A percentile compares a stretch with the other conserved stretches of the same genome.
These are phyloP conservation scores for Eristalis tenax DNA, from an alignment of 2,888 invertebrate genomes.

Conservation along the genomic window DNA sequence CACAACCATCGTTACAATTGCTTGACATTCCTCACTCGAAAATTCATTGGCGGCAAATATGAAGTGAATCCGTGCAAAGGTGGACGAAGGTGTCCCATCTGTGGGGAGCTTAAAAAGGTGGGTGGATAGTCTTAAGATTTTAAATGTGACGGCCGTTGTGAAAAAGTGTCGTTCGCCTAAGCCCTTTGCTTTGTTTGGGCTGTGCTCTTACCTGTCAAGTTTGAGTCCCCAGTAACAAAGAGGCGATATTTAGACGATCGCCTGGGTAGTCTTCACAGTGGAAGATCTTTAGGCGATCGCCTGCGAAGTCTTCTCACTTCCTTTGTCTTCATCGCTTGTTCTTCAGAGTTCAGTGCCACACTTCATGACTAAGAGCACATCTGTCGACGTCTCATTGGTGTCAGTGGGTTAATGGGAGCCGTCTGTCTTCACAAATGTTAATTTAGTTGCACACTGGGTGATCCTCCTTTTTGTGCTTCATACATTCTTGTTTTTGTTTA, in stretches of 20 bases:
- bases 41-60: conserved; percentile 65
- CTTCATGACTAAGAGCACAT: too few species aligned
- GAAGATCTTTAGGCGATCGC: too few species aligned
- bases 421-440: background rate
- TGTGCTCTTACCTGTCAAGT: too few species aligned
- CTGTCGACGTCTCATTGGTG: background rate
- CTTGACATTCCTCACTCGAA: conserved; percentile 60
- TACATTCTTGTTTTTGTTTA: background rate
- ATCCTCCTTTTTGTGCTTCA: background rate
- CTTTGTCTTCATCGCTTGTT: too few species aligned
- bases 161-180: too few species aligned
- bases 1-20: conserved; percentile 38
- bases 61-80: conserved; percentile 61
- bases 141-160: background rate
- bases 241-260: too few species aligned
- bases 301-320: too few species aligned
- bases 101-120: conserved; percentile 40
- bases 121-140: background rate
- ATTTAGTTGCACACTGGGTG: background rate
- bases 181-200: too few species aligned
- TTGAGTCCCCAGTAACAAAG: too few species aligned
- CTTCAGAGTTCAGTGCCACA: too few species aligned
- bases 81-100: conserved; percentile 38
- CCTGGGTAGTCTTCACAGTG: too few species aligned
- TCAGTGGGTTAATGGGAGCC: background rate